These are phyloP conservation scores for Leptoclinus maculatus DNA, from an alignment of 2,797 vertebrate genomes.

Conservation along the genomic window DNA sequence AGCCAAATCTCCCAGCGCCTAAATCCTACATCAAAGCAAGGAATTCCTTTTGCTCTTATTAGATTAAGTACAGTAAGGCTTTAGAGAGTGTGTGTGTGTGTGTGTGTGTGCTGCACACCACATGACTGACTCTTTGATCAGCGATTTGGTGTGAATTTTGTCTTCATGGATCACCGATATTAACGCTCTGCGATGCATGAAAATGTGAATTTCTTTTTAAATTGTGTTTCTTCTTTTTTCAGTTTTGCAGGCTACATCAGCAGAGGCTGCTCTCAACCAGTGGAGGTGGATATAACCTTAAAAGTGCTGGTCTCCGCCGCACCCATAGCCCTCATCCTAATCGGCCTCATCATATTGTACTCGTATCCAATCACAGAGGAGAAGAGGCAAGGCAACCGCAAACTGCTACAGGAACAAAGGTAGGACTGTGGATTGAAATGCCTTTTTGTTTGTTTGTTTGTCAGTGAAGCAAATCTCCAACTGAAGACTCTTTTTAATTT, in stretches of 20 bases:
- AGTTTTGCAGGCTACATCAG: constrained; percentile 95
- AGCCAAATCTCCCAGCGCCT: constrained; percentile 48
- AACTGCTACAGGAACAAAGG: constrained; percentile 91
- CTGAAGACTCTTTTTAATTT: constrained; percentile 3
- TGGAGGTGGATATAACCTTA: constrained; percentile 88
- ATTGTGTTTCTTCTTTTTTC: not conserved
- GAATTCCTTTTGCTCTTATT: constrained; percentile 35
- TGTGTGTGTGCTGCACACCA: constrained; percentile 12
- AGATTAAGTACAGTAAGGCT: constrained; percentile 48
- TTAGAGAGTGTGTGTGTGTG: not conserved
- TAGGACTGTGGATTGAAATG: constrained; percentile 58
- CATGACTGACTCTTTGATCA: constrained; percentile 48
- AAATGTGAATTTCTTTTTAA: not conserved
- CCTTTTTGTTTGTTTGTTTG: not conserved
- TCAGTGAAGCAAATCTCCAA: not conserved
- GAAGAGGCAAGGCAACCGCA: constrained; percentile 89
- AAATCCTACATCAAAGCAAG: constrained; percentile 71
- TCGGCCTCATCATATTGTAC: constrained; percentile 91
- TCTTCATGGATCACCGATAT: not conserved
- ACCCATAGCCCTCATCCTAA: constrained; percentile 89
- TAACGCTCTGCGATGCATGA: not conserved
- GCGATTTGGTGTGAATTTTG: constrained; percentile 10
- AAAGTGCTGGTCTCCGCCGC: constrained; percentile 92
- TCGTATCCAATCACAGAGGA: constrained; percentile 93
- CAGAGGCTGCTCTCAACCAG: constrained; percentile 90